A percentile compares a stretch with the other conserved stretches of the same genome.
phyloP scores from a whole-genome alignment of 2,797 vertebrate genomes.

The Rhinatrema bivittatum region DNA sequence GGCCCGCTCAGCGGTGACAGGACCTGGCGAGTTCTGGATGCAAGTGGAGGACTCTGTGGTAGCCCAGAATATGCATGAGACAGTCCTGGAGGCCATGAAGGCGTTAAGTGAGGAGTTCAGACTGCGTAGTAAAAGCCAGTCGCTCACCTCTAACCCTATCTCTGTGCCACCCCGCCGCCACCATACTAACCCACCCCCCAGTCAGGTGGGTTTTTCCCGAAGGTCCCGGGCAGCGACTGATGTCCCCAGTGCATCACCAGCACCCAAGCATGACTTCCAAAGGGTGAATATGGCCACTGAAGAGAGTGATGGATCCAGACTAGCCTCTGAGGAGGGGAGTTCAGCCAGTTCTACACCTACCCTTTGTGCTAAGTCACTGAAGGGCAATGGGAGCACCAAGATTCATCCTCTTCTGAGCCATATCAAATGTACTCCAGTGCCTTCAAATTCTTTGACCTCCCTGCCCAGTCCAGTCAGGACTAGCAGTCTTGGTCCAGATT shows the following conservation, averaged over 20 bases:
- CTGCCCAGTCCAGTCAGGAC: slow-evolving; percentile 55
- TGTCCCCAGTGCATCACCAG: slow-evolving; percentile 47
- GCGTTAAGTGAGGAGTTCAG: slow-evolving; percentile 76
- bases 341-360: too few relatives aligned
- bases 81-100: slow-evolving; percentile 78
- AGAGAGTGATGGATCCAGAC: slow-evolving; percentile 20
- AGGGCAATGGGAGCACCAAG: too few relatives aligned
- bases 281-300: slow-evolving; percentile 59
- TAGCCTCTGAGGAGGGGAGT: neutral
- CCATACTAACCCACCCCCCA: slow-evolving; percentile 61
- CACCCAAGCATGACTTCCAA: slow-evolving; percentile 44
- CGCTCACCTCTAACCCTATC: slow-evolving; percentile 57
- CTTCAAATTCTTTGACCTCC: slow-evolving; percentile 61
- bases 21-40: slow-evolving; percentile 24
- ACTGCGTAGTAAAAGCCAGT: slow-evolving; percentile 68
- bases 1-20: slow-evolving; percentile 64
- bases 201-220: slow-evolving; percentile 66
- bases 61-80: slow-evolving; percentile 84
- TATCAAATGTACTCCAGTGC: slow-evolving; percentile 43
- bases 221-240: slow-evolving; percentile 54
- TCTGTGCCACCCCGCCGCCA: slow-evolving; percentile 65
- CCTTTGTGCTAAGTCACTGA: too few relatives aligned
- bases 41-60: slow-evolving; percentile 30
- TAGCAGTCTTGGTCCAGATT: slow-evolving; percentile 50
- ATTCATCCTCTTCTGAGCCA: too few relatives aligned